These are phyloP conservation scores for Hydrozoanthus gracilis DNA, from an alignment of 92 coral and sea anemone genomes.

Conservation along the genomic window DNA sequence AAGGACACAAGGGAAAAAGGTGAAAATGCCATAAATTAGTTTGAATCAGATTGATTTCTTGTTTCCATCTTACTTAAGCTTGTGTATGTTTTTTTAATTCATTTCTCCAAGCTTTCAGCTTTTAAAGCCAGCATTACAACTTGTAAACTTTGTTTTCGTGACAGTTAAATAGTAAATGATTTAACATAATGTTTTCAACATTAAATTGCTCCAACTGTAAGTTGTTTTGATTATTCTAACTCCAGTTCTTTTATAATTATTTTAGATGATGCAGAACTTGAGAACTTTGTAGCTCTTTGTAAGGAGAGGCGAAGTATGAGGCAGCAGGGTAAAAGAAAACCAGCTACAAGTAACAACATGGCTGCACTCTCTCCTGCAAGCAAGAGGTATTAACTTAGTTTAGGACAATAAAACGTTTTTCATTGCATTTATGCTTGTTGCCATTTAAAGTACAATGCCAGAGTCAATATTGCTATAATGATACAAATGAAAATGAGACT, in stretches of 20 bases:
- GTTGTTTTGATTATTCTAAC: not conserved
- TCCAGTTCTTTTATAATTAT: not conserved
- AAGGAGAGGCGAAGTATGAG: constrained; percentile 78
- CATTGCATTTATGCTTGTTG: not conserved
- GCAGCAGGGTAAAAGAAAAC: constrained; percentile 69
- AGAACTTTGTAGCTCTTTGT: constrained; percentile 56
- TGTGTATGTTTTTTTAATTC: too few relatives aligned
- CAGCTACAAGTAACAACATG: constrained; percentile 47
- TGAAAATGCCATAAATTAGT: not conserved
- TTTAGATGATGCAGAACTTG: constrained; percentile 75
- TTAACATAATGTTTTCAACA: too few relatives aligned
- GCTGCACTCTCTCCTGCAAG: constrained; percentile 70
- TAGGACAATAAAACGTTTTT: not conserved
- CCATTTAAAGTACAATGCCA: not conserved
- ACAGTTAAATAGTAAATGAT: too few relatives aligned
- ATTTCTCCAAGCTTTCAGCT: too few relatives aligned
- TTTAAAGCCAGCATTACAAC: too few relatives aligned
- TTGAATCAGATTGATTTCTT: too few relatives aligned
- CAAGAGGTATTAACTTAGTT: constrained; percentile 67
- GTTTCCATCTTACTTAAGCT: too few relatives aligned
- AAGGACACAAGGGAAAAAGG: constrained; percentile 51
- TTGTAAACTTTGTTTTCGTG: too few relatives aligned
- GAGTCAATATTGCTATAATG: not conserved
- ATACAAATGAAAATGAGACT: too few relatives aligned
- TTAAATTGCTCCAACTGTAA: not conserved